phyloP scores from a whole-genome alignment of 2,888 invertebrate genomes.

The Sphecodes monilicornis region DNA sequence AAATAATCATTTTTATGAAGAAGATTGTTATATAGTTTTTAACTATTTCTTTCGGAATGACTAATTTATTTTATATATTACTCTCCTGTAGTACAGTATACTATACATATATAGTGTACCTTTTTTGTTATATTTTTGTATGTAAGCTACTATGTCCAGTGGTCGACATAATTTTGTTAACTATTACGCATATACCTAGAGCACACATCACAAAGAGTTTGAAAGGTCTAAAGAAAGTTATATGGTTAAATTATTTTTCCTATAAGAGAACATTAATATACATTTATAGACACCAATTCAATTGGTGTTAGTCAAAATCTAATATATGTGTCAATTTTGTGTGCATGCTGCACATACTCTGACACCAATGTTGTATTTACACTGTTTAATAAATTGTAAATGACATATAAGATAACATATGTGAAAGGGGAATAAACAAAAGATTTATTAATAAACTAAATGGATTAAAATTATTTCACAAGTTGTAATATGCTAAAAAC shows the following conservation, averaged over 20 bases:
- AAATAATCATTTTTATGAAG: conserved; percentile 10
- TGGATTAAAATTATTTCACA: not conserved
- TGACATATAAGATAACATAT: not conserved
- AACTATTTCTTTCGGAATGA: conserved; percentile 1
- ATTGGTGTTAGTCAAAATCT: conserved; percentile 26
- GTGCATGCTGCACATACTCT: conserved; percentile 5
- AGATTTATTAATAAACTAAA: conserved; percentile 24
- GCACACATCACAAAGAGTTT: conserved; percentile 14
- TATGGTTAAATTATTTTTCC: conserved; percentile 48
- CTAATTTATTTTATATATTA: not conserved
- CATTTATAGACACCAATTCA: conserved; percentile 23
- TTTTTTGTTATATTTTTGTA: conserved; percentile 5
- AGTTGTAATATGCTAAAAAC: not conserved
- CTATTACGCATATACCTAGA: conserved; percentile 4
- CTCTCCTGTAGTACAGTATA: not conserved
- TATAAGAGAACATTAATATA: conserved; percentile 23
- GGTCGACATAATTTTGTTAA: conserved; percentile 6
- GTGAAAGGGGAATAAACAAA: conserved; percentile 27
- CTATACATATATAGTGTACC: not conserved
- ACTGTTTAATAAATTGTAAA: conserved; percentile 42
- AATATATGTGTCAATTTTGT: conserved; percentile 10
- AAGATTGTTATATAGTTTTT: conserved; percentile 13
- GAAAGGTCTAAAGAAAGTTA: conserved; percentile 34
- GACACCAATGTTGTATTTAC: conserved; percentile 26
- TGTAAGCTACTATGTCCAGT: not conserved